Evolutionary conservation across 92 coral and sea anemone species (phyloP).

Genomic region (Siderastrea radians): DNA sequence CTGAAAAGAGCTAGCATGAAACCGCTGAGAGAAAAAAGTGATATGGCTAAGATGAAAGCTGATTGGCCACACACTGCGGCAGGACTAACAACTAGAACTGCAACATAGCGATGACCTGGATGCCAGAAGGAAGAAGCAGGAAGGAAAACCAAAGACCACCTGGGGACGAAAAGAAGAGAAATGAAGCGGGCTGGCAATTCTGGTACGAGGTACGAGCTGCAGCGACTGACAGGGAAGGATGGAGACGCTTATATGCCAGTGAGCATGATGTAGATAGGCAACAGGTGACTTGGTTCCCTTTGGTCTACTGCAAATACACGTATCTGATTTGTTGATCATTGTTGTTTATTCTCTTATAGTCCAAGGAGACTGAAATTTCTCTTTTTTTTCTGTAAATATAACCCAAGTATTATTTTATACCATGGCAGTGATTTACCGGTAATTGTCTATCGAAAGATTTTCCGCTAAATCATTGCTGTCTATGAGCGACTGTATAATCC

Average conservation of each 20-base stretch:
- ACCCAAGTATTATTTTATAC: too few relatives aligned
- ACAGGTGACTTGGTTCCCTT: too few relatives aligned
- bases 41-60: constrained; percentile 53
- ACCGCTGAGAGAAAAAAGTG: constrained; percentile 45
- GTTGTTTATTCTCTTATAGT: too few relatives aligned
- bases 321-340: too few relatives aligned
- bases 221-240: not conserved
- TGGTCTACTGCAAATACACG: too few relatives aligned
- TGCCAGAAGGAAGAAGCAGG: constrained; percentile 30
- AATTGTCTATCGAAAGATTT: too few relatives aligned
- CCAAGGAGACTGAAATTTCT: too few relatives aligned
- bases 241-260: not conserved
- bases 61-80: constrained; percentile 59
- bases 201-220: not conserved
- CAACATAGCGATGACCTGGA: constrained; percentile 50
- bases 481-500: too few relatives aligned
- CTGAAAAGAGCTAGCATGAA: constrained; percentile 33
- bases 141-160: not conserved
- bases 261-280: too few relatives aligned
- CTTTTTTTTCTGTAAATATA: too few relatives aligned
- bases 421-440: too few relatives aligned
- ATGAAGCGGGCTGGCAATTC: not conserved
- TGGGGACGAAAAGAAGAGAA: not conserved
- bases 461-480: too few relatives aligned
- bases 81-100: constrained; percentile 26